Evolutionary conservation across 2,888 invertebrate genomes (phyloP).

Genomic region (Acanthosepion esculentum): DNA sequence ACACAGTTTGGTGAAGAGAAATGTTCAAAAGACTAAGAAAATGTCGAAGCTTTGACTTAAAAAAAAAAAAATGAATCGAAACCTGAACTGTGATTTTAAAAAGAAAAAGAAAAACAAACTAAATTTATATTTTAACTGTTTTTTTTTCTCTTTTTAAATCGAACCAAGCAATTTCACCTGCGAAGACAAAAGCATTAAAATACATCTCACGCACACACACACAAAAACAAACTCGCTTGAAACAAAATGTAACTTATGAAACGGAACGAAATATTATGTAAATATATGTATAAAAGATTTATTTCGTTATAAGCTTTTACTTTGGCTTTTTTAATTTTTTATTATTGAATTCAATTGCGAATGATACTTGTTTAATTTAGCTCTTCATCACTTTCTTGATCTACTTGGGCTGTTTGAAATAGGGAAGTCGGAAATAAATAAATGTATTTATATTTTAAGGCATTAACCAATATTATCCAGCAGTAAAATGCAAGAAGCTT

Average conservation of each 20-base stretch:
- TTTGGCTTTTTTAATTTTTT: background rate
- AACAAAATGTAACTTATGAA: background rate
- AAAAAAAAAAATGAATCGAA: background rate
- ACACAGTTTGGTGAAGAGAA: background rate
- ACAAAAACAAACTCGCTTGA: background rate
- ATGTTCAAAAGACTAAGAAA: too few relatives aligned
- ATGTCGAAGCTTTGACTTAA: too few relatives aligned
- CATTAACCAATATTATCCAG: background rate
- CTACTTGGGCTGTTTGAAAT: too few relatives aligned
- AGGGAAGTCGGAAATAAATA: too few relatives aligned
- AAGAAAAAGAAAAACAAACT: background rate
- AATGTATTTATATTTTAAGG: too few relatives aligned
- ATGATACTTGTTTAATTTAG: background rate
- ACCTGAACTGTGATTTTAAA: background rate
- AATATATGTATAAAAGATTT: slow-evolving; percentile 20
- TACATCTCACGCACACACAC: background rate
- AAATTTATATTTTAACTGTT: background rate
- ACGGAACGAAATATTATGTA: background rate
- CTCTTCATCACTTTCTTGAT: background rate
- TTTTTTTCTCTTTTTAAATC: background rate
- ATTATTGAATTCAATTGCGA: too few relatives aligned
- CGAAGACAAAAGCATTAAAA: background rate
- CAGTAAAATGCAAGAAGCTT: background rate
- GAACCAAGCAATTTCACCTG: background rate
- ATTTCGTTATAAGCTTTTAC: slow-evolving; percentile 12